Base-by-base conservation (phyloP, 30 jellyfish, hydroid and myxozoan species). In the Cassiopea andromeda region DNA sequence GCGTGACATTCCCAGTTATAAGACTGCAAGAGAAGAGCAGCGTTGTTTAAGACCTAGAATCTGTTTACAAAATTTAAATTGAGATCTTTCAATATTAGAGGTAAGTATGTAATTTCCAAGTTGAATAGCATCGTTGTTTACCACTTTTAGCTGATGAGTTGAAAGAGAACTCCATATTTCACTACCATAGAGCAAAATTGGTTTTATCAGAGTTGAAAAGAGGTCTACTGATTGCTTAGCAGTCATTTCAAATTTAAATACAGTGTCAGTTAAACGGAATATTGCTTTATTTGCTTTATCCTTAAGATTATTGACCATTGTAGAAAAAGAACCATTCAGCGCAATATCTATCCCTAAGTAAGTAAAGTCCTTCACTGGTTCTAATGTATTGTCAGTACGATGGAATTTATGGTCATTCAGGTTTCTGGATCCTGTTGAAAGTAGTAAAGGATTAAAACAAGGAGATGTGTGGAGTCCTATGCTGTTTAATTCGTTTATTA, bases 1-100 rank as follows among this genome's bases (percentile, higher is more conserved):
- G 12, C 0, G 78, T 69, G 78, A 69, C 78, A 17, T 14, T 7
- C 68, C 78, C 78, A n/a, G 78, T 69, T 38, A 7, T 69, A 69
- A 69, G 48, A 69, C 78, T 8, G 78, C 48, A 69, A 69, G 78
- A 69, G 78, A 69, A 69, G 18, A 38, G 78, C 78, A 69, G 78
- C n/a, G 12, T 69, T 43, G 47, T 69, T 69, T 69, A 69, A 27
- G 38, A 27, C 38, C 38, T 27, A 69, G 78, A 38, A 69, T 69
- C 78, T 69, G 78, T 38, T 69, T 69, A 69, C 78, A 69, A 69
- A 69, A 69, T 69, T 69, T 69, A 69, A 69, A 38, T 17, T 69
- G 78, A 69, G 78, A 69, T 69, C n/a, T 69, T 69, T 69, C 48
- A 8, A 69, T 69, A 69, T 69, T 69, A 69, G 78, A 69, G 48